Percentiles rank a stretch among this genome's conserved stretches.
Conservation (phyloP, 1,140 invertebrate species). For the Coboldia fuscipes region DNA sequence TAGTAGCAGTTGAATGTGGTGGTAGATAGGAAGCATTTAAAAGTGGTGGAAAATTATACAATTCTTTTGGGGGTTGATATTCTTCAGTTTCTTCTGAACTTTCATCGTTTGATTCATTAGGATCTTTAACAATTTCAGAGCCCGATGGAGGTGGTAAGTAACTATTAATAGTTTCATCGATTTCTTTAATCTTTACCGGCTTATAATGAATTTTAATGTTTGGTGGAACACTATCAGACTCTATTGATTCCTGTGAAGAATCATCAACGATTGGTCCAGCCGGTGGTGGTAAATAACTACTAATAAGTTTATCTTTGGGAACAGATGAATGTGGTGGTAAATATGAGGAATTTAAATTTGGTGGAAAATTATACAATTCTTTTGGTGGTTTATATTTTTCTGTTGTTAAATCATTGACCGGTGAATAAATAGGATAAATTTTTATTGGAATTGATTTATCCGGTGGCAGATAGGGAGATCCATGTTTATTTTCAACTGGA, state of each 20-base stretch:
- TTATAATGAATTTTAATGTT: no score
- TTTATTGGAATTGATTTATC: no score
- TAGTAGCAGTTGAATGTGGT: slow-evolving; percentile 10
- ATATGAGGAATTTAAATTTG: slow-evolving; percentile 13
- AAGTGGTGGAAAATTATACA: slow-evolving; percentile 16
- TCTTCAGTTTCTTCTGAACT: no score
- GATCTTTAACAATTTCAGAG: no score
- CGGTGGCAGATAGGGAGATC: no score
- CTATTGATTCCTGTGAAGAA: background rate
- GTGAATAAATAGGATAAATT: no score
- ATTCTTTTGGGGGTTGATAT: slow-evolving; percentile 10
- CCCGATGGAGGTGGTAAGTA: slow-evolving; percentile 14
- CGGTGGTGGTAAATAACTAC: slow-evolving; percentile 15
- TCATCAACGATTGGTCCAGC: slow-evolving; percentile 10
- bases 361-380: slow-evolving; percentile 17
- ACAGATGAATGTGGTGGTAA: slow-evolving; percentile 10
- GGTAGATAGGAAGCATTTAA: slow-evolving; percentile 13
- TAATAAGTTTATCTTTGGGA: slow-evolving; percentile 9
- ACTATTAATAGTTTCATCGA: slow-evolving; percentile 7
- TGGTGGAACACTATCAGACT: background rate
- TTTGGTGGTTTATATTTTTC: slow-evolving; percentile 9
- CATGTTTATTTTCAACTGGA: no score
- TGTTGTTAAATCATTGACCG: background rate
- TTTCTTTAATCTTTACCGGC: no score
- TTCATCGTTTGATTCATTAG: no score